Percentiles rank a stretch among this genome's conserved stretches.
Conservation (phyloP, 2,797 vertebrate genomes). For the Sphaeramia orbicularis region DNA sequence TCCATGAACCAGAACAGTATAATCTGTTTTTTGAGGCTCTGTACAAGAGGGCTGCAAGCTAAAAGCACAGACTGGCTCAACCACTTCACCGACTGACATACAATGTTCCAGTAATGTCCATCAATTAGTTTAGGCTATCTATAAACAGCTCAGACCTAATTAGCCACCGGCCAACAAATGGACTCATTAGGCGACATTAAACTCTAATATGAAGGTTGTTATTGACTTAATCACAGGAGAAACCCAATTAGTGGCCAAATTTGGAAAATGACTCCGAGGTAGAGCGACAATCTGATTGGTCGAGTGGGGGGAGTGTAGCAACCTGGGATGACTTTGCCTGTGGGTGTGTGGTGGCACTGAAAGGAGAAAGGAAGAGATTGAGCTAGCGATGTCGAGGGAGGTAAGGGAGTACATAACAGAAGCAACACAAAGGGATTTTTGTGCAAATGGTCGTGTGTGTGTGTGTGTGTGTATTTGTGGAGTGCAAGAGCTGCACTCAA, state of each 20-base stretch:
- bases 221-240: slow-evolving; percentile 81
- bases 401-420: slow-evolving; percentile 34
- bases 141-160: slow-evolving; percentile 80
- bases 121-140: slow-evolving; percentile 79
- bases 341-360: slow-evolving; percentile 50
- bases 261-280: slow-evolving; percentile 73
- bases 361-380: slow-evolving; percentile 43
- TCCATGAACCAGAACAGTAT: slow-evolving; percentile 60
- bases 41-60: slow-evolving; percentile 30
- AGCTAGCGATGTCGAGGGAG: slow-evolving; percentile 46
- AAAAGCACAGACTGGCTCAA: slow-evolving; percentile 51
- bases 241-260: slow-evolving; percentile 78
- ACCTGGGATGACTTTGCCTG: slow-evolving; percentile 70
- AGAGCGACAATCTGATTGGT: slow-evolving; percentile 62
- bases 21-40: slow-evolving; percentile 59
- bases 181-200: slow-evolving; percentile 84
- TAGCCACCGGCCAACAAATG: slow-evolving; percentile 76
- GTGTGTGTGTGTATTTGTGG: slow-evolving; percentile 15
- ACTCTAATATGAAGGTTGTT: slow-evolving; percentile 83
- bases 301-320: slow-evolving; percentile 12
- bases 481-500: slow-evolving; percentile 35
- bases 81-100: slow-evolving; percentile 60
- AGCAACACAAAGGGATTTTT: slow-evolving; percentile 38
- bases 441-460: slow-evolving; percentile 21
- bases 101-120: slow-evolving; percentile 63